Evolutionary conservation across 2,113 vertebrate species (phyloP).

Genomic region (Castor canadensis): DNA sequence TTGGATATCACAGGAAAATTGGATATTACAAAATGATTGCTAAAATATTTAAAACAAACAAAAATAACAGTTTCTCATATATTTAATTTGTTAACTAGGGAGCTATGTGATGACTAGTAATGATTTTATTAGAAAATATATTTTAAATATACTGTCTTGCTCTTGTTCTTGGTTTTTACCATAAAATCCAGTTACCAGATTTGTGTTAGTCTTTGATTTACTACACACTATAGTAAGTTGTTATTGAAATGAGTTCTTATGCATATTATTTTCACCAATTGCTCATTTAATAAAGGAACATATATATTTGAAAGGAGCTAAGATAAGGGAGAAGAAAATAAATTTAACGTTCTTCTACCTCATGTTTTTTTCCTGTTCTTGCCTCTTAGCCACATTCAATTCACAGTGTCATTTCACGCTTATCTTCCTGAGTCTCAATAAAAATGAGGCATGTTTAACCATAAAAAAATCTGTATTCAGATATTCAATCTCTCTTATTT

Average conservation of each 20-base stretch:
- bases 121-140: not conserved
- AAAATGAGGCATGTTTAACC: not conserved
- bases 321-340: too few relatives aligned
- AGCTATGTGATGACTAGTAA: not conserved
- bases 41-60: not conserved
- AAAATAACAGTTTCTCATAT: rapidly evolving
- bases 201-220: not conserved
- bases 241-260: not conserved
- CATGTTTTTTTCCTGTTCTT: not conserved
- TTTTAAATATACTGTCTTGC: not conserved
- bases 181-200: not conserved
- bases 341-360: not conserved
- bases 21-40: not conserved
- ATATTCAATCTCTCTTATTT: not conserved
- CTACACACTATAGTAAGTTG: not conserved
- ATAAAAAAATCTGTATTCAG: not conserved
- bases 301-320: not conserved
- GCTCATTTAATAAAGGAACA: not conserved
- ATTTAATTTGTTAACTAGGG: not conserved
- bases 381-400: not conserved
- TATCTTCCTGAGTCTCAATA: not conserved
- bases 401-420: not conserved
- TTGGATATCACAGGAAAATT: too few relatives aligned
- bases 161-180: not conserved
- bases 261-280: not conserved